A percentile compares a stretch with the other conserved stretches of the same genome.
Evolutionary conservation across 2,888 invertebrate species (phyloP).

Genomic region (Stratiomys singularior): DNA sequence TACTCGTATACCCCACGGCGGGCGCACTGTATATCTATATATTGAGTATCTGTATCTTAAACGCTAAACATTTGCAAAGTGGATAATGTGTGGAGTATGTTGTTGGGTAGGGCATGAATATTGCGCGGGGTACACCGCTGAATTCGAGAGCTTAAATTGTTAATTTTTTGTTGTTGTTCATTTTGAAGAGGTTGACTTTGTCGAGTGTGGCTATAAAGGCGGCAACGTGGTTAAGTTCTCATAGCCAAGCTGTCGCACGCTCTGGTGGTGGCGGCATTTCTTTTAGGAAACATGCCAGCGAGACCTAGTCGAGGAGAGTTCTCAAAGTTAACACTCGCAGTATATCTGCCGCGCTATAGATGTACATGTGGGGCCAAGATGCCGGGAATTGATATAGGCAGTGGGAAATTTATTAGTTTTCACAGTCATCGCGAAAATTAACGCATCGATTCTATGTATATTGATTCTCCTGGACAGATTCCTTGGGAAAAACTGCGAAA

Average conservation of each 20-base stretch:
- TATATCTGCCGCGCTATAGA: background rate
- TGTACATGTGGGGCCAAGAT: conserved; percentile 11
- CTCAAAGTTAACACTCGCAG: background rate
- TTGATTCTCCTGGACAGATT: no score
- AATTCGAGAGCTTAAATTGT: conserved; percentile 7
- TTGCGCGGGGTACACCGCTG: background rate
- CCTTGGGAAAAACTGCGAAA: no score
- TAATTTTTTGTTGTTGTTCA: background rate
- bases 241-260: conserved; percentile 36
- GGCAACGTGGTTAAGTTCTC: conserved; percentile 23
- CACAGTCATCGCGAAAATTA: background rate
- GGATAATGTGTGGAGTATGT: no score
- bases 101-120: background rate
- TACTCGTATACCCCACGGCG: no score
- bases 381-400: conserved; percentile 7
- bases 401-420: background rate
- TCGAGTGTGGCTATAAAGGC: conserved; percentile 18
- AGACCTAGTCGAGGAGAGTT: background rate
- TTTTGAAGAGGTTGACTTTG: background rate
- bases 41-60: no score
- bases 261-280: background rate
- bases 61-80: no score
- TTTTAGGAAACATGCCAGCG: conserved; percentile 14
- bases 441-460: background rate
- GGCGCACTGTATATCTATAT: no score